These are phyloP conservation scores for Strigops habroptila DNA, from an alignment of 2,113 vertebrate species.

Conservation along the genomic window DNA sequence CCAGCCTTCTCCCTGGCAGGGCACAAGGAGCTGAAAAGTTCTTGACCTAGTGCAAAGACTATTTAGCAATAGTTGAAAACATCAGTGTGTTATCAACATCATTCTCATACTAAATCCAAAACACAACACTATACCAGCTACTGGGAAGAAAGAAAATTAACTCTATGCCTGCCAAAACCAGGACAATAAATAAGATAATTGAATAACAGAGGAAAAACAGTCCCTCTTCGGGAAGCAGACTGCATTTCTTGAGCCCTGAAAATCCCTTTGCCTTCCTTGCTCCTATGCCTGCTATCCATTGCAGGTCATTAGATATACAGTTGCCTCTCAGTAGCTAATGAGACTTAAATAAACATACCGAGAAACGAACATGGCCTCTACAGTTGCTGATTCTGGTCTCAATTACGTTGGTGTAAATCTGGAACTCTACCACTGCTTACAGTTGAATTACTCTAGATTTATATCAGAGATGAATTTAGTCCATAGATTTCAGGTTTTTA, in stretches of 20 bases:
- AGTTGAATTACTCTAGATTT: constrained; percentile 20
- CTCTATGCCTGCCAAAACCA: background rate
- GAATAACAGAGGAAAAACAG: background rate
- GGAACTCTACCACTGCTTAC: constrained; percentile 8
- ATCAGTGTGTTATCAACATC: background rate
- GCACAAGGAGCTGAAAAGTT: background rate
- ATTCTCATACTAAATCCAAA: background rate
- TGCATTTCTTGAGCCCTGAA: background rate
- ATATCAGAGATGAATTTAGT: background rate
- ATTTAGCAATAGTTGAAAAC: background rate
- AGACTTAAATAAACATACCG: constrained; percentile 62
- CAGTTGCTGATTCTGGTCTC: constrained; percentile 51
- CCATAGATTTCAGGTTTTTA: background rate
- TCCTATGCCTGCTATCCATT: constrained; percentile 3
- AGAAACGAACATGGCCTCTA: constrained; percentile 22
- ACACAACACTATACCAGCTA: background rate
- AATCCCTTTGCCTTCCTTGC: constrained; percentile 24
- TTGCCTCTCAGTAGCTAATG: constrained; percentile 50
- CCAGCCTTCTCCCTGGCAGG: background rate
- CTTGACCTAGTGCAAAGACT: background rate
- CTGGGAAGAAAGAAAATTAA: background rate
- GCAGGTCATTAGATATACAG: constrained; percentile 37
- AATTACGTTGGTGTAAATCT: constrained; percentile 46
- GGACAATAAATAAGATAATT: background rate
- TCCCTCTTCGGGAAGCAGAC: background rate